Percentiles rank a stretch among this genome's conserved stretches.
Evolutionary conservation across 2,797 vertebrate species (phyloP).

Genomic region (Eleutherodactylus coqui): DNA sequence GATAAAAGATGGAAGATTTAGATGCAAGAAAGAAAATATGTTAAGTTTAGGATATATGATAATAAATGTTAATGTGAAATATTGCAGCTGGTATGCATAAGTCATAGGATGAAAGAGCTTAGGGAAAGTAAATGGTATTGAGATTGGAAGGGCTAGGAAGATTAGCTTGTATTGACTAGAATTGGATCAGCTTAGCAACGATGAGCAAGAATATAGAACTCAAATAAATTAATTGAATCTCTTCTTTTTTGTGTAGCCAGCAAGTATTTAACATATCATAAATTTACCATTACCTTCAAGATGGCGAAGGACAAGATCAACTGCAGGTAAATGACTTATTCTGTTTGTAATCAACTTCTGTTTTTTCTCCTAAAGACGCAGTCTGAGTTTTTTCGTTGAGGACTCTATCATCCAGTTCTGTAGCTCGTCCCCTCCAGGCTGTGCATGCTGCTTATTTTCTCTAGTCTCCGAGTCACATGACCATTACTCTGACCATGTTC

Average conservation of each 20-base stretch:
- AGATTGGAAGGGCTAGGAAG: slow-evolving; percentile 14
- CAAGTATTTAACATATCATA: background rate
- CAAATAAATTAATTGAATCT: slow-evolving; percentile 7
- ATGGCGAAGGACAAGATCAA: slow-evolving; percentile 52
- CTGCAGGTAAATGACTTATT: slow-evolving; percentile 25
- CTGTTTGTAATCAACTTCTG: background rate
- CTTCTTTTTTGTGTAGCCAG: slow-evolving; percentile 24
- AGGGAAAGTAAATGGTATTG: background rate
- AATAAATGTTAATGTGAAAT: background rate
- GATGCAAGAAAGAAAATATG: background rate
- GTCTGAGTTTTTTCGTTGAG: too few species aligned
- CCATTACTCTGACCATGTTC: too few species aligned
- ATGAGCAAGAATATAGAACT: background rate
- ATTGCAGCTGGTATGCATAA: background rate
- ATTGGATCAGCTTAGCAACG: background rate
- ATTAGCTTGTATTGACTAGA: slow-evolving; percentile 15
- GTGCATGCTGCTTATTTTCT: too few species aligned
- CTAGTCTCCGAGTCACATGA: too few species aligned
- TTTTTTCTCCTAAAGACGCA: too few species aligned
- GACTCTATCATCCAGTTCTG: too few species aligned
- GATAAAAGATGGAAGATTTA: background rate
- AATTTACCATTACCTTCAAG: background rate
- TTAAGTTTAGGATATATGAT: background rate
- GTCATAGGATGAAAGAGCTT: background rate
- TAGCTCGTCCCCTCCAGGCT: too few species aligned